Conservation (phyloP, 2,888 invertebrate species). For the Creontiades dilutus region DNA sequence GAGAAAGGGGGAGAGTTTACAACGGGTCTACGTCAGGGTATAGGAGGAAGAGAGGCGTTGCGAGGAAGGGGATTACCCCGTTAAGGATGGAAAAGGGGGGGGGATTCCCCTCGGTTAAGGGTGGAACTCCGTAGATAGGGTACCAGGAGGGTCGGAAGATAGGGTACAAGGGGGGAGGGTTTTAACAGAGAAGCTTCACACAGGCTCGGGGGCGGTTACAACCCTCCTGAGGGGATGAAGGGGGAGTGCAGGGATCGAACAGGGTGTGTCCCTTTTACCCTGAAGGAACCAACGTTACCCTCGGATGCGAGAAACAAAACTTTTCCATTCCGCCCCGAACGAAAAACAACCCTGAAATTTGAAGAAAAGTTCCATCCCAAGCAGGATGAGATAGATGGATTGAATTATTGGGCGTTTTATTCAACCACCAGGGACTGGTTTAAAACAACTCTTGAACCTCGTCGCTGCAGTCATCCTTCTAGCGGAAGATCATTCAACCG, state of each 20-base stretch:
- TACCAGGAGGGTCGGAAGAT: slow-evolving; percentile 74
- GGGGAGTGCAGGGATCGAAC: slow-evolving; percentile 79
- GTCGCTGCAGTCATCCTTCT: no score
- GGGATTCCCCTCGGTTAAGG: no score
- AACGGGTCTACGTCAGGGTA: slow-evolving; percentile 75
- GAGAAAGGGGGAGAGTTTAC: slow-evolving; percentile 73
- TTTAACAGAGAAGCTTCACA: no score
- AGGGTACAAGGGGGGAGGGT: slow-evolving; percentile 72
- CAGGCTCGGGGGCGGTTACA: slow-evolving; percentile 62
- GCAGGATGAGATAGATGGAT: no score
- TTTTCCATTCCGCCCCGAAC: neutral
- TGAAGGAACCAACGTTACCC: slow-evolving; percentile 5
- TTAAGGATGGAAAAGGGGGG: no score
- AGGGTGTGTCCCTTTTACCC: slow-evolving; percentile 69
- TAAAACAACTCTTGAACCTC: no score
- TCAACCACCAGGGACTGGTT: no score
- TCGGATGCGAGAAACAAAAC: slow-evolving; percentile 5
- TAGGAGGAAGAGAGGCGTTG: slow-evolving; percentile 75
- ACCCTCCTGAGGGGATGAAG: slow-evolving; percentile 77
- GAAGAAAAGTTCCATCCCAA: no score
- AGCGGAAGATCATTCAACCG: no score
- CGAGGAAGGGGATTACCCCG: slow-evolving; percentile 29
- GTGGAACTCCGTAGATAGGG: no score
- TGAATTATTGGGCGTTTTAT: no score
- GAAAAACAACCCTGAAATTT: neutral